phyloP scores from a whole-genome alignment of 1,140 invertebrate species.

The Eriosoma lanigerum region DNA sequence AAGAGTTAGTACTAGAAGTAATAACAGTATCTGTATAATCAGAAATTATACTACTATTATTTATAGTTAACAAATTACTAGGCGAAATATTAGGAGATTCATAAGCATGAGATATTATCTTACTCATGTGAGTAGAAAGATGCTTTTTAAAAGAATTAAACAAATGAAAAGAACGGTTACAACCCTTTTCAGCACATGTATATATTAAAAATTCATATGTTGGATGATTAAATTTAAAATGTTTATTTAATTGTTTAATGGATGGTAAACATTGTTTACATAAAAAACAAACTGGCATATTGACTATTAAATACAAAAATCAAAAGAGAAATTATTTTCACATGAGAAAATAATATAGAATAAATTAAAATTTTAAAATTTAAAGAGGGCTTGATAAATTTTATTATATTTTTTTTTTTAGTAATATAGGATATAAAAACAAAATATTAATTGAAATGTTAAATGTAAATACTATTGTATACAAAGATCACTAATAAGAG shows the following conservation, averaged over 20 bases:
- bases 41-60: too few relatives aligned
- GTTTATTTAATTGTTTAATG: background rate
- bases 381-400: too few relatives aligned
- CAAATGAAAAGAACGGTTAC: background rate
- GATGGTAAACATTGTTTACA: background rate
- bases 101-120: too few relatives aligned
- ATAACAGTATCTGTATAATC: too few relatives aligned
- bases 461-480: background rate
- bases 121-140: background rate
- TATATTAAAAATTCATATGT: background rate
- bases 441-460: background rate
- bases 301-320: background rate
- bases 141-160: slow-evolving; percentile 7
- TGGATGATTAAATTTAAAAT: background rate
- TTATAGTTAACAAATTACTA: too few relatives aligned
- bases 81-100: too few relatives aligned
- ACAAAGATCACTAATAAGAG: background rate
- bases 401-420: too few relatives aligned
- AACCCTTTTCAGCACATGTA: background rate
- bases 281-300: background rate
- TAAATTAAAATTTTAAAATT: too few relatives aligned
- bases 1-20: too few relatives aligned
- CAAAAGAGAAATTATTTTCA: too few relatives aligned
- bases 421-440: too few relatives aligned
- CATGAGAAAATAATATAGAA: too few relatives aligned